phyloP scores from a whole-genome alignment of 2,888 invertebrate genomes.

The Gonocerus acuteangulatus region DNA sequence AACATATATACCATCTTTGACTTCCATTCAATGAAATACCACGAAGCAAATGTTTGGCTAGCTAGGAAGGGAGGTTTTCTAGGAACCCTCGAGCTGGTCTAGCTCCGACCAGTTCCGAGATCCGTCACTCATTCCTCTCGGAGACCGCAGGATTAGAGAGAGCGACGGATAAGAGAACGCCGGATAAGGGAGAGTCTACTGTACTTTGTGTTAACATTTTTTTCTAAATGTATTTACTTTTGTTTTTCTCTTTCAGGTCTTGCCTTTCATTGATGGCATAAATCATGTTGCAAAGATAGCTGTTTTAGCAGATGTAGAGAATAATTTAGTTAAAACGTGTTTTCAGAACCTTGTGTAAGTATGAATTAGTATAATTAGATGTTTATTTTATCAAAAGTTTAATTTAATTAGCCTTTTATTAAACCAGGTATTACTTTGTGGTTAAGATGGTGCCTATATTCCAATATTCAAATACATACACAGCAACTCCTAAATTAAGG shows the following conservation, averaged over 20 bases:
- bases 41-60: too few species aligned
- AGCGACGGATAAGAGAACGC: too few species aligned
- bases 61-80: too few species aligned
- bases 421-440: conserved; percentile 56
- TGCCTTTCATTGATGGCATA: conserved; percentile 85
- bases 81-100: too few species aligned
- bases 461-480: conserved; percentile 80
- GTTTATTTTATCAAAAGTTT: not conserved
- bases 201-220: too few species aligned
- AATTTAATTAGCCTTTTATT: not conserved
- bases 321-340: conserved; percentile 86
- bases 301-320: conserved; percentile 83
- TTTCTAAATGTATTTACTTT: too few species aligned
- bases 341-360: conserved; percentile 80
- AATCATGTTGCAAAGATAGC: conserved; percentile 88
- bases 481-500: conserved; percentile 64
- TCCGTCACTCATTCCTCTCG: too few species aligned
- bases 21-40: too few species aligned
- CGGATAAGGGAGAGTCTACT: too few species aligned
- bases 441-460: conserved; percentile 70
- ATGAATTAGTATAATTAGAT: not conserved
- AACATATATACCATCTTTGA: too few species aligned
- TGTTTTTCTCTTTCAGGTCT: conserved; percentile 55
- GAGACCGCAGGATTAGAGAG: too few species aligned
- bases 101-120: too few species aligned